Evolutionary conservation across 92 coral and sea anemone species (phyloP).

Genomic region (Porites rus): DNA sequence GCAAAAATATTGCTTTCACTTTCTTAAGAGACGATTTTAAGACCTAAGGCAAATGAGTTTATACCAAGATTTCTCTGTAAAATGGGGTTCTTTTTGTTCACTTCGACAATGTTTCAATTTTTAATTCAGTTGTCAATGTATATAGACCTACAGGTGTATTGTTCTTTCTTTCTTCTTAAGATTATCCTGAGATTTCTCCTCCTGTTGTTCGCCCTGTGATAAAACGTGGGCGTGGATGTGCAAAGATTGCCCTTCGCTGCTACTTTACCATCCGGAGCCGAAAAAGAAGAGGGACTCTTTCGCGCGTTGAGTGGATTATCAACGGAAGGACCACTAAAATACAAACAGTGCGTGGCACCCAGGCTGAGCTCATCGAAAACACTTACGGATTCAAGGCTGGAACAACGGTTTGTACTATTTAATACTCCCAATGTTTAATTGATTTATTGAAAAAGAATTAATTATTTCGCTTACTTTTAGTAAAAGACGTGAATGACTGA

Average conservation of each 20-base stretch:
- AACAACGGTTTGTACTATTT: constrained; percentile 70
- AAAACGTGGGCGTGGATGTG: constrained; percentile 62
- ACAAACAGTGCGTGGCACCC: constrained; percentile 42
- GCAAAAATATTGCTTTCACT: no score
- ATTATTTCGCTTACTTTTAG: no score
- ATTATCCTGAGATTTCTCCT: constrained; percentile 72
- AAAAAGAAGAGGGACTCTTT: constrained; percentile 52
- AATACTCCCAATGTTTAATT: no score
- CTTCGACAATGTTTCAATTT: no score
- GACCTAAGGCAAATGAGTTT: no score
- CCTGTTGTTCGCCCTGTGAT: constrained; percentile 74
- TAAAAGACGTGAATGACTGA: no score
- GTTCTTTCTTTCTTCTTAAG: constrained; percentile 20
- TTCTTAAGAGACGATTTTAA: no score
- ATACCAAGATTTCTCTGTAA: no score
- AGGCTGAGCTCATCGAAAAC: constrained; percentile 72
- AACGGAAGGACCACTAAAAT: constrained; percentile 65
- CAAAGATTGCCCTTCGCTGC: constrained; percentile 80
- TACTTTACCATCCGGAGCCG: constrained; percentile 63
- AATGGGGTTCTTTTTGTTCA: no score
- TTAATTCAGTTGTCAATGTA: not conserved
- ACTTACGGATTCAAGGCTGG: constrained; percentile 87
- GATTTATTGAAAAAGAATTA: no score
- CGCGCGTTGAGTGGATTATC: constrained; percentile 75
- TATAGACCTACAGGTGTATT: not conserved